Percentiles rank a stretch among this genome's conserved stretches.
Evolutionary conservation across 2,113 vertebrate species (phyloP).

Genomic region (Galbula dea): DNA sequence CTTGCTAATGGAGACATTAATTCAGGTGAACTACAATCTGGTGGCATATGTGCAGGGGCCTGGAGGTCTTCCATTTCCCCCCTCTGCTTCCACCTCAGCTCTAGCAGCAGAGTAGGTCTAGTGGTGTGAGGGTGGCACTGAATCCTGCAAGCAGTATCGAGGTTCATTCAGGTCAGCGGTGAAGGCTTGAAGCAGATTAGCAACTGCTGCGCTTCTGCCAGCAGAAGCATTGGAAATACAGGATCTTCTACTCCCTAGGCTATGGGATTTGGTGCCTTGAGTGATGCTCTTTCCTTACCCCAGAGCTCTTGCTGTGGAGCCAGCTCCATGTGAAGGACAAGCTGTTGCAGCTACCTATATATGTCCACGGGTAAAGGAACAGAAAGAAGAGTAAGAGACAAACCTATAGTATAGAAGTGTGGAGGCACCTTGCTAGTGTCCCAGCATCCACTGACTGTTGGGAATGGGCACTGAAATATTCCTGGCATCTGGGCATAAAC

Average conservation of each 20-base stretch:
- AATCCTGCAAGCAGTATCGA: neutral
- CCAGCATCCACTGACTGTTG: neutral
- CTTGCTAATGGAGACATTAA: neutral
- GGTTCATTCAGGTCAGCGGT: neutral
- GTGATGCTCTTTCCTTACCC: no score
- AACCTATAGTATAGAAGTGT: neutral
- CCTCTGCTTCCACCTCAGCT: neutral
- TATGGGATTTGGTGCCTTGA: neutral
- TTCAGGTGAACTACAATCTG: neutral
- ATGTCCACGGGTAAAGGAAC: neutral
- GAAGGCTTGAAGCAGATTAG: neutral
- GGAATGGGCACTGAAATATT: neutral
- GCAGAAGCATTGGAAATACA: neutral
- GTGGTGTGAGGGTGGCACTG: neutral
- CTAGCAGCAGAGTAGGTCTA: neutral
- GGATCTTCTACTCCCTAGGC: neutral
- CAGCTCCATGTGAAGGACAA: neutral
- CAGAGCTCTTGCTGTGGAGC: accelerated
- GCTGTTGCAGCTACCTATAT: neutral
- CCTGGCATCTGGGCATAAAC: neutral
- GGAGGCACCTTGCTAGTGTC: neutral
- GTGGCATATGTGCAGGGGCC: accelerated
- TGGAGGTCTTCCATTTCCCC: neutral
- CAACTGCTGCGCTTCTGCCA: neutral
- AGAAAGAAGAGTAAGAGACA: neutral